phyloP scores from a whole-genome alignment of 2,797 vertebrate species.

The Peromyscus nudipes region DNA sequence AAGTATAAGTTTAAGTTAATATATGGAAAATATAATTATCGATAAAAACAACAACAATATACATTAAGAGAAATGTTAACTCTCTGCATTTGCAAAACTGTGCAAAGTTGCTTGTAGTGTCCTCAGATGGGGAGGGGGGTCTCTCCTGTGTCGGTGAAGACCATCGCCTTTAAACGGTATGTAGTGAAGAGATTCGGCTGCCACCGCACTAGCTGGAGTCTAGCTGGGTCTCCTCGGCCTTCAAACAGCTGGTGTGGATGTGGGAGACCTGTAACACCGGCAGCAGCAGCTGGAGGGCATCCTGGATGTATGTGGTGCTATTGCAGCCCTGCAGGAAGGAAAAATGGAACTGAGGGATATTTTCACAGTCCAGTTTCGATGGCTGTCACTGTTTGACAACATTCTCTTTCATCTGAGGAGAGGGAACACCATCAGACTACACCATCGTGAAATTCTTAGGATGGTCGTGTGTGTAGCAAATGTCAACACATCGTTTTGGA shows the following conservation, averaged over 20 bases:
- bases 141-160: neutral
- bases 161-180: neutral
- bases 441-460: neutral
- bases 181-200: neutral
- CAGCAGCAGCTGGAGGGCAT: constrained; percentile 96
- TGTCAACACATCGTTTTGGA: neutral
- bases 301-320: constrained; percentile 95
- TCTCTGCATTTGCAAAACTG: constrained; percentile 75
- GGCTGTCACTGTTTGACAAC: neutral
- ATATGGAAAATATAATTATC: constrained; percentile 69
- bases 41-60: constrained; percentile 77
- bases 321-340: constrained; percentile 93
- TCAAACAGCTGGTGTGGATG: constrained; percentile 90
- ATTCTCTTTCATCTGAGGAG: neutral
- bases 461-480: neutral
- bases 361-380: neutral
- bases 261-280: constrained; percentile 96
- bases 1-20: constrained; percentile 85
- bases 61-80: constrained; percentile 51
- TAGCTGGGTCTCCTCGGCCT: constrained; percentile 73
- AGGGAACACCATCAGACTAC: neutral
- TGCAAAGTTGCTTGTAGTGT: constrained; percentile 88
- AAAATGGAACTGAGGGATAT: constrained; percentile 32
- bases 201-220: neutral
- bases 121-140: constrained; percentile 39